phyloP scores from a whole-genome alignment of 2,888 invertebrate species.

The Pseudococcus longispinus region DNA sequence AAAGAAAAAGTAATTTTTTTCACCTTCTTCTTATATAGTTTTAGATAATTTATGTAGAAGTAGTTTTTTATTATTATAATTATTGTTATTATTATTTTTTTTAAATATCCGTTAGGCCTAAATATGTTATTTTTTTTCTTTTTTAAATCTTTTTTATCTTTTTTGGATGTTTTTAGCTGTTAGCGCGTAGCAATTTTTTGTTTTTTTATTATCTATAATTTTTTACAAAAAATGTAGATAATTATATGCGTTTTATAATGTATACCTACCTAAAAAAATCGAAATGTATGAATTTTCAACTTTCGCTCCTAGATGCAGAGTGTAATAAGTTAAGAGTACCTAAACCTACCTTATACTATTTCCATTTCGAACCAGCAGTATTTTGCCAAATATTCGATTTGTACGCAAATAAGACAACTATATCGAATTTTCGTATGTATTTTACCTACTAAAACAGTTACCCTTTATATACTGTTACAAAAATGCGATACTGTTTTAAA shows the following conservation, averaged over 20 bases:
- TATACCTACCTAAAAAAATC: neutral
- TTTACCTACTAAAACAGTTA: neutral
- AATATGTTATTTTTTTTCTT: slow-evolving; percentile 49
- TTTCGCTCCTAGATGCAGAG: slow-evolving; percentile 15
- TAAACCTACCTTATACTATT: neutral
- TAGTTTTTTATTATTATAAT: slow-evolving; percentile 39
- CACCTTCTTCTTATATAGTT: slow-evolving; percentile 46
- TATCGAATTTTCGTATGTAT: neutral
- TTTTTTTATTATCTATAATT: slow-evolving; percentile 12
- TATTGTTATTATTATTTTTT: slow-evolving; percentile 10
- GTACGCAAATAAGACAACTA: neutral
- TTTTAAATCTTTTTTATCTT: slow-evolving; percentile 37
- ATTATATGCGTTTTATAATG: slow-evolving; percentile 20
- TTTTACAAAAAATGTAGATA: slow-evolving; percentile 35
- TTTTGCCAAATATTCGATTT: neutral
- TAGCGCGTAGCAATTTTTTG: neutral
- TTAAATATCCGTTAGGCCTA: slow-evolving; percentile 54
- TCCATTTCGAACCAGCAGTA: neutral
- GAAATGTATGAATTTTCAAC: slow-evolving; percentile 17
- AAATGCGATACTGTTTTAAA: neutral
- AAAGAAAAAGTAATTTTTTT: slow-evolving; percentile 49
- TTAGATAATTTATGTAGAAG: neutral
- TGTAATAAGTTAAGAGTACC: neutral
- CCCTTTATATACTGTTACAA: too few species aligned
- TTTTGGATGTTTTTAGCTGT: slow-evolving; percentile 39